Base-by-base conservation (phyloP, 2,113 vertebrate genomes). In the Glaucidium brasilianum region DNA sequence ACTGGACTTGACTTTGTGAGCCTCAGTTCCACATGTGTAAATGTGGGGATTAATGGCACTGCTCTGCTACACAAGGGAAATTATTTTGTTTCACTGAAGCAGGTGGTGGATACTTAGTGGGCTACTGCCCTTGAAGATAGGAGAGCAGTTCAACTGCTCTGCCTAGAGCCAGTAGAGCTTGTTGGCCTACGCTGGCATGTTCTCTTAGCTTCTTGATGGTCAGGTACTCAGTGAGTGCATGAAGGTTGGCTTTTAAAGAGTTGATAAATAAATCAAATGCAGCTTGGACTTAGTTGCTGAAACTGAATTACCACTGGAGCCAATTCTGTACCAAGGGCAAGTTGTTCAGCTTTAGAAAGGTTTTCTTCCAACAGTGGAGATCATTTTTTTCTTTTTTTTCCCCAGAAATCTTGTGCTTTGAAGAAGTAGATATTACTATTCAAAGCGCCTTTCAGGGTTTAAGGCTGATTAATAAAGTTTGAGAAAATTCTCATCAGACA, bases 141-240 rank as follows among this genome's bases (percentile, higher is more conserved):
- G 17, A 76, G n/a, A 87, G 34, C 39, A 73, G 6, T 34, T 68
- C 45, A 56, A 4, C 63, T 93, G 67, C 53, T 72, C 27, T 91
- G 63, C 35, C 30, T 35, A 20, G 21, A 53, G 56, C 68, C 55
- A 50, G 64, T 27, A 11, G 37, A 66, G 60, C 9, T 53, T 29
- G 49, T 73, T 52, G 50, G 11, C 30, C 37, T 56, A 7, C 12
- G 1, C 30, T 66, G 49, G 15, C 26, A 14, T 0, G 0, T 59
- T 29, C 32, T 63, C 27, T 17, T 14, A 43, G 23, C 15, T 55
- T 39, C 47, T 52, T 2, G 1, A 2, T 63, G 34, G 26, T 62
- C 58, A 45, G 14, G 26, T 75, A 39, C 53, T 47, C 37, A 35
- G 53, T 10, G 1, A 5, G 26, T 20, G 5, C 19, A 3, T 20